phyloP scores from a whole-genome alignment of 1,140 invertebrate species.

The Trichogramma pretiosum region DNA sequence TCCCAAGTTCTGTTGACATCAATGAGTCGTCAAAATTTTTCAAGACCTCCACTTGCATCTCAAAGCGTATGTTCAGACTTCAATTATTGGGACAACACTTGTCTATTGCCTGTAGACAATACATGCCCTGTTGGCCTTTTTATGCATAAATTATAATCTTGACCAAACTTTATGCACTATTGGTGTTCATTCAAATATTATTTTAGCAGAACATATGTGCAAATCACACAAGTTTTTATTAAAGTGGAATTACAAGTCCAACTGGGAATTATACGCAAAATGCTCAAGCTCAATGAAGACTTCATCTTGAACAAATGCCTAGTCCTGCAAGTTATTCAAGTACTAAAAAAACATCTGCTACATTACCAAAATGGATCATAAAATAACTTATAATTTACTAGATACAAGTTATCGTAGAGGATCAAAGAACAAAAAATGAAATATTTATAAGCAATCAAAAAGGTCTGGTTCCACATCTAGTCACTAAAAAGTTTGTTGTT shows the following conservation, averaged over 20 bases:
- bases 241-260: conserved; percentile 19
- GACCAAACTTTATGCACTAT: background rate
- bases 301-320: conserved; percentile 95
- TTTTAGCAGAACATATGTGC: conserved; percentile 31
- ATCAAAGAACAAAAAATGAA: conserved; percentile 62
- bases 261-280: conserved; percentile 37
- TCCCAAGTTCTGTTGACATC: conserved; percentile 24
- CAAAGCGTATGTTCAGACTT: conserved; percentile 21
- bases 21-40: conserved; percentile 20
- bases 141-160: background rate
- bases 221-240: conserved; percentile 37
- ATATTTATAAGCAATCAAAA: conserved; percentile 77
- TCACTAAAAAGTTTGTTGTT: conserved; percentile 87
- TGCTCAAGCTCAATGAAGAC: conserved; percentile 48
- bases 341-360: background rate
- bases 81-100: conserved; percentile 23
- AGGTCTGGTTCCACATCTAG: conserved; percentile 83
- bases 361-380: background rate
- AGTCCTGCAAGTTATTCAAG: conserved; percentile 66
- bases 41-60: conserved; percentile 15
- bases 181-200: background rate
- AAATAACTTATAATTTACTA: conserved; percentile 39
- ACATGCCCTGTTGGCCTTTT: conserved; percentile 21
- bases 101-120: conserved; percentile 26
- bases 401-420: conserved; percentile 95